Conservation (phyloP, 2,797 vertebrate genomes). For the Tinamus major region DNA sequence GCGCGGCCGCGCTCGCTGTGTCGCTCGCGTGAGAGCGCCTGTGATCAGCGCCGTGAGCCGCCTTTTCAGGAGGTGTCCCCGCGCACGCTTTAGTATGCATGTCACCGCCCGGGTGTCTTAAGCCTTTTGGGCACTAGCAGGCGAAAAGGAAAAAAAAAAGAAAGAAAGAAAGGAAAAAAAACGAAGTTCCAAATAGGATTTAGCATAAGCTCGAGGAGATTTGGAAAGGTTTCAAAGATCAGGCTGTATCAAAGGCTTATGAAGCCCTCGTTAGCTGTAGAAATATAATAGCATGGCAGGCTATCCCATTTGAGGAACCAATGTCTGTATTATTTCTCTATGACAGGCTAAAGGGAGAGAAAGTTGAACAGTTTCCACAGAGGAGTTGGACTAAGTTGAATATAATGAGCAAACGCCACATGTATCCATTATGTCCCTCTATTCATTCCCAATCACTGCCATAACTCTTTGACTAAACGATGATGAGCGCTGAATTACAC, state of each 20-base stretch:
- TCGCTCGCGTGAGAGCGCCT: slow-evolving; percentile 82
- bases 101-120: slow-evolving; percentile 81
- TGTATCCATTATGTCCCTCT: slow-evolving; percentile 88
- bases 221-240: slow-evolving; percentile 93
- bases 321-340: slow-evolving; percentile 88
- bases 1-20: slow-evolving; percentile 67
- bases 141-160: slow-evolving; percentile 70
- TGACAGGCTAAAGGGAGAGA: slow-evolving; percentile 88
- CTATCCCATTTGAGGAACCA: slow-evolving; percentile 87
- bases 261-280: slow-evolving; percentile 92
- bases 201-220: slow-evolving; percentile 90
- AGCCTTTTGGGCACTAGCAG: slow-evolving; percentile 85
- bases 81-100: slow-evolving; percentile 83
- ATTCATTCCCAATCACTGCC: slow-evolving; percentile 83
- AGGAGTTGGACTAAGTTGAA: slow-evolving; percentile 88
- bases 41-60: slow-evolving; percentile 79
- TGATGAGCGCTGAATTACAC: slow-evolving; percentile 89
- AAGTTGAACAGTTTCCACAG: slow-evolving; percentile 87
- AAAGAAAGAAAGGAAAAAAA: slow-evolving; percentile 46
- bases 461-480: slow-evolving; percentile 88
- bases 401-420: slow-evolving; percentile 94
- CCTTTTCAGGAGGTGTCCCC: slow-evolving; percentile 80
- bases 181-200: slow-evolving; percentile 93
- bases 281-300: slow-evolving; percentile 90
- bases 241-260: slow-evolving; percentile 95